Percentiles rank a stretch among this genome's conserved stretches.
phyloP scores from a whole-genome alignment of 2,113 vertebrate species.

The Tetraodon nigroviridis region DNA sequence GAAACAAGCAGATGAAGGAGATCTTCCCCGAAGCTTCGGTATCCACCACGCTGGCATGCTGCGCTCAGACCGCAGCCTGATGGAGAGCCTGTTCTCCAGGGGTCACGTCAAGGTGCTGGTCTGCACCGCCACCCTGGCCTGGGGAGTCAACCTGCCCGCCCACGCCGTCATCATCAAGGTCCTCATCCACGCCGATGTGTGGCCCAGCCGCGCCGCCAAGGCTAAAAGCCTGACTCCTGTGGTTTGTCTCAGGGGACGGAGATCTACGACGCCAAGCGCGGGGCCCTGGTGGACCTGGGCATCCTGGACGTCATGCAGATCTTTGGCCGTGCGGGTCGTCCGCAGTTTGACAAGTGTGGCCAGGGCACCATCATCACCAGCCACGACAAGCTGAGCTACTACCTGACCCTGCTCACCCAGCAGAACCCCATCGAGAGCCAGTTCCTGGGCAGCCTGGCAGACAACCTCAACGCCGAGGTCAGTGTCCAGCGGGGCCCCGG shows the following conservation, averaged over 20 bases:
- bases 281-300: conserved; percentile 93
- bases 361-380: conserved; percentile 96
- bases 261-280: conserved; percentile 97
- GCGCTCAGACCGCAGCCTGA: conserved; percentile 88
- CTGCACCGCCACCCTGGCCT: conserved; percentile 94
- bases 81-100: conserved; percentile 92
- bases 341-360: conserved; percentile 95
- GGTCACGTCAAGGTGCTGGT: conserved; percentile 93
- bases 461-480: conserved; percentile 98
- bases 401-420: conserved; percentile 94
- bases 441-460: conserved; percentile 89
- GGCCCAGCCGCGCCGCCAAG: too few relatives aligned
- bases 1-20: conserved; percentile 95
- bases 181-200: neutral
- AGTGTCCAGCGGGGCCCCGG: conserved; percentile 4
- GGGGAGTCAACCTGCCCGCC: conserved; percentile 99
- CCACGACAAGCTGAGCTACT: conserved; percentile 97
- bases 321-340: conserved; percentile 93
- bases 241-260: conserved; percentile 91
- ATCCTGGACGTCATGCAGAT: conserved; percentile 99
- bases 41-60: conserved; percentile 98
- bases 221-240: neutral
- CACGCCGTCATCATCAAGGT: conserved; percentile 99
- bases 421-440: conserved; percentile 99
- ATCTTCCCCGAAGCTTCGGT: conserved; percentile 94